Conservation (phyloP, 2,113 vertebrate species). For the Hydrochoerus hydrochaeris region DNA sequence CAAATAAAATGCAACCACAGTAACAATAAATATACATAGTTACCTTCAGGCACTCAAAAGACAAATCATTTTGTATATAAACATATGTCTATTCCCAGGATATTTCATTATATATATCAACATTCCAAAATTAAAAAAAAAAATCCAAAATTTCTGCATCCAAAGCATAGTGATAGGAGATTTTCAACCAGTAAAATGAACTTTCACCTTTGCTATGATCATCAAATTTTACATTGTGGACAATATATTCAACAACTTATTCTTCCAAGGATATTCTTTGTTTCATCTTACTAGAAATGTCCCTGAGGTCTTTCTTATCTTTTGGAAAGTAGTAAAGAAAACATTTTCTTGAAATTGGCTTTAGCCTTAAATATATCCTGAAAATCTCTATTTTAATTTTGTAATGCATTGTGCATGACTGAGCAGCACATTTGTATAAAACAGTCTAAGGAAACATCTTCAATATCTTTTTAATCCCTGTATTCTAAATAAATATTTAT, state of each 20-base stretch:
- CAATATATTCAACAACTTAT: background rate
- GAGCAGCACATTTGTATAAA: background rate
- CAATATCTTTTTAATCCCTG: background rate
- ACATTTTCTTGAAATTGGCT: background rate
- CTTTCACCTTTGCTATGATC: background rate
- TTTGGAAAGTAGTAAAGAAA: background rate
- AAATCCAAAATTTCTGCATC: background rate
- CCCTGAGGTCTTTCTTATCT: background rate
- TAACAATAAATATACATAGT: background rate
- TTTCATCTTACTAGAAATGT: background rate
- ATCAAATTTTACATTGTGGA: fast-evolving
- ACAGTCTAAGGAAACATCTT: background rate
- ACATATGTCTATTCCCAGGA: background rate
- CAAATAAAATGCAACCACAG: background rate
- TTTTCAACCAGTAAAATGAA: background rate
- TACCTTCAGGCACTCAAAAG: background rate
- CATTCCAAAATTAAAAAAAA: background rate
- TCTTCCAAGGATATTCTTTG: background rate
- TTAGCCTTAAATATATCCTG: background rate
- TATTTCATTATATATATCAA: background rate
- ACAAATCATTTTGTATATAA: background rate
- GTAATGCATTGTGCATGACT: background rate
- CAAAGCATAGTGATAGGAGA: background rate
- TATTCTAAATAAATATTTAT: constrained; percentile 44
- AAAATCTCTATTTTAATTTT: constrained; percentile 15